Conservation (phyloP, 2,113 vertebrate genomes). For the Clupea harengus region DNA sequence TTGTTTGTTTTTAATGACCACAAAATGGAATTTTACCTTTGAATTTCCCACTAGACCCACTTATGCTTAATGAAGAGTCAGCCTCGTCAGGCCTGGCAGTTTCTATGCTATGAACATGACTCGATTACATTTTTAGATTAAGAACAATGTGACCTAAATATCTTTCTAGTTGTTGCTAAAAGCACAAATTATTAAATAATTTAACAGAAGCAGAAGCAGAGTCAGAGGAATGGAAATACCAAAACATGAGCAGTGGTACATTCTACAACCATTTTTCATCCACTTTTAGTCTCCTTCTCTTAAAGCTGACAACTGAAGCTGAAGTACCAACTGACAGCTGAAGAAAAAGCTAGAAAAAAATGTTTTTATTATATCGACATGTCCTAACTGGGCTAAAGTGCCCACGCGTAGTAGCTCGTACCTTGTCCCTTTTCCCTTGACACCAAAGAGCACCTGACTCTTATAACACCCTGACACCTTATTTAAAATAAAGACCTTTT, state of each 20-base stretch:
- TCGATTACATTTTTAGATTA: neutral
- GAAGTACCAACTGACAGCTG: no score
- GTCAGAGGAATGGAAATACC: neutral
- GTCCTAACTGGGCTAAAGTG: no score
- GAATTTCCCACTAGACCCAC: neutral
- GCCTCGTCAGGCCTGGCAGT: neutral
- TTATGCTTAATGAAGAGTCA: neutral
- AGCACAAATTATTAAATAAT: slow-evolving; percentile 14
- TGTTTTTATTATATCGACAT: no score
- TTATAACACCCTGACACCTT: no score
- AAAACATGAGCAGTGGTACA: neutral
- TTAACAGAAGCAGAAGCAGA: slow-evolving; percentile 5
- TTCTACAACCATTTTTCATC: neutral
- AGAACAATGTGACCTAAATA: slow-evolving; percentile 30
- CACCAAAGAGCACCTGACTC: no score
- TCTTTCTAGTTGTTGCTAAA: neutral
- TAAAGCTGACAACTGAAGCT: no score
- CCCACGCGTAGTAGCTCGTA: no score
- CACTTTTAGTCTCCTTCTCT: no score
- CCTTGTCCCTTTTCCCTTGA: no score
- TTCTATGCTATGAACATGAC: neutral
- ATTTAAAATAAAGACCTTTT: no score
- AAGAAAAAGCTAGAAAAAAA: no score
- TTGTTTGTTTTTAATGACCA: neutral
- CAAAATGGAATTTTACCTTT: no score